A percentile compares a stretch with the other conserved stretches of the same genome.
Conservation (phyloP, 2,888 invertebrate genomes). For the Timema cristinae region DNA sequence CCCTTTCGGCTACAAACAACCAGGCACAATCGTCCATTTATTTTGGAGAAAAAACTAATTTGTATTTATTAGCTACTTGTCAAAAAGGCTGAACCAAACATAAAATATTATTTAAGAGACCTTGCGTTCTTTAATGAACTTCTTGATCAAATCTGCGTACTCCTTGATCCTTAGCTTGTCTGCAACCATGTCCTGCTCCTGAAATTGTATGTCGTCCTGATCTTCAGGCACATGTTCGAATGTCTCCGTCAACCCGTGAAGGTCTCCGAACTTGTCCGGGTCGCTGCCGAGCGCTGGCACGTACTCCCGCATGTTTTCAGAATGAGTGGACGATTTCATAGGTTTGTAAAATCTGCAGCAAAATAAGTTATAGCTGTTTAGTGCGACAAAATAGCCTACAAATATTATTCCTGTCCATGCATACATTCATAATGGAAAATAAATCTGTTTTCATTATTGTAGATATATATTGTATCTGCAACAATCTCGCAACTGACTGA, state of each 20-base stretch:
- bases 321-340: no score
- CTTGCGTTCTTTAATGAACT: conserved; percentile 58
- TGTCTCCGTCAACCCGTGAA: neutral
- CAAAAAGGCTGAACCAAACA: neutral
- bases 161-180: conserved; percentile 58
- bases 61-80: neutral
- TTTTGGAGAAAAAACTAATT: neutral
- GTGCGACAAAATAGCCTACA: no score
- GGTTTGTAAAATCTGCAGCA: no score
- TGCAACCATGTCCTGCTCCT: conserved; percentile 49
- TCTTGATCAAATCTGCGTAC: conserved; percentile 69
- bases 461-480: no score
- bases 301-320: no score
- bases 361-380: no score
- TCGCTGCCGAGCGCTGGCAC: conserved; percentile 40
- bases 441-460: no score
- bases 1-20: neutral
- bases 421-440: no score
- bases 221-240: conserved; percentile 22
- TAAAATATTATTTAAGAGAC: conserved; percentile 39
- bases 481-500: no score
- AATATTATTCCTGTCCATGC: no score
- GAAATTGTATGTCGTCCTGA: conserved; percentile 55
- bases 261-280: conserved; percentile 52
- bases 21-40: neutral